Base-by-base conservation (phyloP, 2,888 invertebrate species). In the Anarsia innoxiella region DNA sequence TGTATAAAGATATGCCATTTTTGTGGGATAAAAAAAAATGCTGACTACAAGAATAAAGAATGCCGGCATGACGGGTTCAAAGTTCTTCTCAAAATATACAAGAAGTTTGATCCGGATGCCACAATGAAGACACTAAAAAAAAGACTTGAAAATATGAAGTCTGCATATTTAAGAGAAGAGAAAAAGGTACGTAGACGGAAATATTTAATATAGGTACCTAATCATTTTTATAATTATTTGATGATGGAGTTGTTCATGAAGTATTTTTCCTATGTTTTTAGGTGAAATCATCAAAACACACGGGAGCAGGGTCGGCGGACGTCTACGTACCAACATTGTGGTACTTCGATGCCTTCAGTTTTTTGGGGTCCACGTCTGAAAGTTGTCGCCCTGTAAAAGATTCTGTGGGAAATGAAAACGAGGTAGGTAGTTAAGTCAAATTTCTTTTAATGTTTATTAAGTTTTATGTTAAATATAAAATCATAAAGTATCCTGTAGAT, bases 331-430 rank as follows among this genome's bases (percentile, higher is more conserved):
- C 38, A 36, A 36, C 38, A 25, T 12, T 41, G 32, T 41, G 39
- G 42, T 42, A 42, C 34, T 39, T 16, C 19, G 39, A 42, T 12
- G 30, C 31, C 15, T 36, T 43, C 28, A 36, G 12, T 12, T 43
- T 43, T 40, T 23, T 43, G 35, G 38, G 34, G 10, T 31, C 36
- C 14, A 36, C 31, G 10, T 36, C 36, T 9, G 39, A 42, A 36
- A 23, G 36, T 12, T 39, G 42, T 28, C 42, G 42, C 26, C 10
- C 35, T 12, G 26, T 35, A 14, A 34, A 26, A 9, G 41, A 41
- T 25, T 27, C 37, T 13, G 16, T 41, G 31, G 41, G 31, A 35
- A 27, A 41, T 25, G 37, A 35, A 35, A 27, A 41, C 19, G 37
- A 36, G 41, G 41, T 38, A 33, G 16, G 19, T 19, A 19, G 8